A percentile compares a stretch with the other conserved stretches of the same genome.
Conservation (phyloP, 2,888 invertebrate genomes). For the Pseudanteris insignis region DNA sequence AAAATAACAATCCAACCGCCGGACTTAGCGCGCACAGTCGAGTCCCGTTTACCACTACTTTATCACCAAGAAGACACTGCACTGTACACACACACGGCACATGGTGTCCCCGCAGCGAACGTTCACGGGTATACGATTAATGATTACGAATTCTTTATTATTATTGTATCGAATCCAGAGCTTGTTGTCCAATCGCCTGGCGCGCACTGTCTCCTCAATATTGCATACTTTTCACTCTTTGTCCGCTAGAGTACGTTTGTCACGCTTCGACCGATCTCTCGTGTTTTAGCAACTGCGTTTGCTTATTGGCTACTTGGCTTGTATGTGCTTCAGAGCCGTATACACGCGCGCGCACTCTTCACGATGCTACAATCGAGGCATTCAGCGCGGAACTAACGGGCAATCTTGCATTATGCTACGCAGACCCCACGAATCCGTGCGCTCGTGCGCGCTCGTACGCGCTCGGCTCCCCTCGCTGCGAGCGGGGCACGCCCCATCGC, state of each 20-base stretch:
- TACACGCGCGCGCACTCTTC: constrained; percentile 50
- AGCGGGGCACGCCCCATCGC: constrained; percentile 53
- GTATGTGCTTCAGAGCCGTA: no score
- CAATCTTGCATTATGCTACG: constrained; percentile 60
- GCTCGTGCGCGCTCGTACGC: constrained; percentile 39
- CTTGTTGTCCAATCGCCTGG: no score
- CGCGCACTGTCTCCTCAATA: no score
- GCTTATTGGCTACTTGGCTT: no score
- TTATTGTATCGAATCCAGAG: no score
- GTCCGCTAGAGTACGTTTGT: no score
- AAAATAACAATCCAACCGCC: constrained; percentile 41
- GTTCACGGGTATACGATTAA: no score
- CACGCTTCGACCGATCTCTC: no score
- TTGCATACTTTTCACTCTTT: no score
- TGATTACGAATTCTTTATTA: no score
- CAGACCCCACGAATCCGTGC: constrained; percentile 56
- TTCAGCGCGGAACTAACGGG: constrained; percentile 66
- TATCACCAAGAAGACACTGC: constrained; percentile 64
- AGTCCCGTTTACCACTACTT: constrained; percentile 55
- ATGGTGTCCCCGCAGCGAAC: constrained; percentile 49
- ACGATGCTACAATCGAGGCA: constrained; percentile 65
- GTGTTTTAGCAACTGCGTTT: no score
- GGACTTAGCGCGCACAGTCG: no score
- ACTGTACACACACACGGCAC: constrained; percentile 65
- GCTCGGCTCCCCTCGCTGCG: constrained; percentile 45